A percentile compares a stretch with the other conserved stretches of the same genome.
Conservation (phyloP, 2,888 invertebrate genomes). For the Drosophila anceps region DNA sequence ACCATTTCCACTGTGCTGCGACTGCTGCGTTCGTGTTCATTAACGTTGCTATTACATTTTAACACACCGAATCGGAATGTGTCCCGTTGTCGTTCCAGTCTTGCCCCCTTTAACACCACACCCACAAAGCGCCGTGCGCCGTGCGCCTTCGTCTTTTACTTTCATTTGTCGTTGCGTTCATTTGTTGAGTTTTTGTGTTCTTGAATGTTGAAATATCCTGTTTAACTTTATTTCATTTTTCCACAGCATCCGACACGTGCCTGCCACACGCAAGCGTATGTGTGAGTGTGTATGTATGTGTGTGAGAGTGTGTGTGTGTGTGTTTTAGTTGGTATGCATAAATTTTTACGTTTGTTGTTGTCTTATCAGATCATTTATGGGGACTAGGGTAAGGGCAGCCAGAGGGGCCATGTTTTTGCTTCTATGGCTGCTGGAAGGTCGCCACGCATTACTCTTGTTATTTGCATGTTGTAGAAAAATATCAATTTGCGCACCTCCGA, state of each 20-base stretch:
- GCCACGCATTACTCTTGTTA: slow-evolving; percentile 74
- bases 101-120: neutral
- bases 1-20: slow-evolving; percentile 73
- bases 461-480: slow-evolving; percentile 79
- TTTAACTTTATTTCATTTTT: slow-evolving; percentile 80
- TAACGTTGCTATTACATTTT: slow-evolving; percentile 80
- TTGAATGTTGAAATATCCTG: slow-evolving; percentile 76
- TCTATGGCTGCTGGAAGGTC: slow-evolving; percentile 35
- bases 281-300: slow-evolving; percentile 3
- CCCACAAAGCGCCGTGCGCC: neutral
- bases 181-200: slow-evolving; percentile 68
- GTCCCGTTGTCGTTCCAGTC: slow-evolving; percentile 64
- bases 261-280: slow-evolving; percentile 34
- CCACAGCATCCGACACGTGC: slow-evolving; percentile 79
- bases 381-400: slow-evolving; percentile 9
- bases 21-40: slow-evolving; percentile 79
- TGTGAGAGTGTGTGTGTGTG: slow-evolving; percentile 64
- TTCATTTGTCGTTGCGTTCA: slow-evolving; percentile 67
- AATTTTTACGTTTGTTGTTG: slow-evolving; percentile 80
- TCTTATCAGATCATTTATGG: slow-evolving; percentile 79
- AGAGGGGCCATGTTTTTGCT: neutral
- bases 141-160: slow-evolving; percentile 63
- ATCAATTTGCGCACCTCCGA: slow-evolving; percentile 79
- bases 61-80: slow-evolving; percentile 80
- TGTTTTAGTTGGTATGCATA: slow-evolving; percentile 77